phyloP scores from a whole-genome alignment of 1,140 invertebrate species.

The Eriocheir sinensis region DNA sequence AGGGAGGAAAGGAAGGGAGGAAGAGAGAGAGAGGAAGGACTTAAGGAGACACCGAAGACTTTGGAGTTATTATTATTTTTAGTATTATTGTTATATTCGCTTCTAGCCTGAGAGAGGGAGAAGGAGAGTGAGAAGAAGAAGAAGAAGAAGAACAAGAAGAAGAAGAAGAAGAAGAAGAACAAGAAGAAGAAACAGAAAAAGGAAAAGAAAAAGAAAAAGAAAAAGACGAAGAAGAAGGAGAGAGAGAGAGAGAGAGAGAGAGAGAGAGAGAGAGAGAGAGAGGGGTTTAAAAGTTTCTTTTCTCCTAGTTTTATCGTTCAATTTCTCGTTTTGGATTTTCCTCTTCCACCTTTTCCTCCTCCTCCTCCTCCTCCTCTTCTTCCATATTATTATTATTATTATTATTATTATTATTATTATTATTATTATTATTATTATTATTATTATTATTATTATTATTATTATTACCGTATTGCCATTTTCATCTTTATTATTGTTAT shows the following conservation, averaged over 20 bases:
- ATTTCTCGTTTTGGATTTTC: no score
- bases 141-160: neutral
- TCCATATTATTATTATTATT: no score
- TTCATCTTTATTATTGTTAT: no score
- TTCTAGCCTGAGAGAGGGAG: neutral
- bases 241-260: neutral
- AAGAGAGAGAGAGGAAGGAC: slow-evolving; percentile 8
- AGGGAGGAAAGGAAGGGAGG: no score
- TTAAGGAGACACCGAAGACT: neutral
- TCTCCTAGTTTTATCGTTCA: no score
- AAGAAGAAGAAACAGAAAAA: neutral
- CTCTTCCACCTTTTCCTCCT: no score
- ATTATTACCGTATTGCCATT: no score
- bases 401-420: no score
- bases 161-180: neutral
- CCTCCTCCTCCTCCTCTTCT: no score
- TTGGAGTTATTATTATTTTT: neutral
- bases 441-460: no score
- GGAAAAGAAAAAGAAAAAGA: neutral
- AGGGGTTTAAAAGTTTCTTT: no score
- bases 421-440: no score
- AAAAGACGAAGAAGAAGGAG: neutral
- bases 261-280: neutral
- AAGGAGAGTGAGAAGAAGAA: neutral
- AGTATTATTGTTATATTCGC: neutral